Percentiles rank a stretch among this genome's conserved stretches.
phyloP scores from a whole-genome alignment of 2,888 invertebrate genomes.

The Pterostichus madidus region DNA sequence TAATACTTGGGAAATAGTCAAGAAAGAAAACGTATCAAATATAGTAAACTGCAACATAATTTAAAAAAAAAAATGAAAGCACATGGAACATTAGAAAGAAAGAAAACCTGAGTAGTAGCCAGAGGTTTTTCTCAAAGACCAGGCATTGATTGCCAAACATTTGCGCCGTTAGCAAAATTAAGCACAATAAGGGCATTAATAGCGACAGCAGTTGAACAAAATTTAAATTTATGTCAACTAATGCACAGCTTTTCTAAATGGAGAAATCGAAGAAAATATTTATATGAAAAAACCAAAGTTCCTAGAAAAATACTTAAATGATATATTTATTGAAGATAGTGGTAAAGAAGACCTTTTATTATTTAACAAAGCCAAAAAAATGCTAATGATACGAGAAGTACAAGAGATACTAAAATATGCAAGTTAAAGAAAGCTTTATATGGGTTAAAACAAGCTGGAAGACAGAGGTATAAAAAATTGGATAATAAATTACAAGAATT shows the following conservation, averaged over 20 bases:
- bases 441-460: constrained; percentile 68
- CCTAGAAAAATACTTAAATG: constrained; percentile 54
- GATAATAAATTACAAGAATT: constrained; percentile 1
- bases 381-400: neutral
- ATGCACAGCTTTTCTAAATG: constrained; percentile 48
- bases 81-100: too few relatives aligned
- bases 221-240: too few relatives aligned
- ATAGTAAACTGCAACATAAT: too few relatives aligned
- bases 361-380: neutral
- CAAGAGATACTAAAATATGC: constrained; percentile 54
- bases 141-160: too few relatives aligned
- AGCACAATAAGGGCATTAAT: neutral
- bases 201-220: neutral
- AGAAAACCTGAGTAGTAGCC: too few relatives aligned
- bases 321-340: constrained; percentile 37
- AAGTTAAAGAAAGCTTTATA: too few relatives aligned
- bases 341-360: neutral
- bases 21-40: too few relatives aligned
- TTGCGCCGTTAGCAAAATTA: too few relatives aligned
- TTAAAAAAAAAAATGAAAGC: too few relatives aligned
- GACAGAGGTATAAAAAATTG: constrained; percentile 67
- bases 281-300: constrained; percentile 52
- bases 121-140: too few relatives aligned
- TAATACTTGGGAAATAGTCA: too few relatives aligned
- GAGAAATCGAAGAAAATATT: constrained; percentile 20